A percentile compares a stretch with the other conserved stretches of the same genome.
phyloP scores from a whole-genome alignment of 1,140 invertebrate genomes.

The Rhyacophila brunnea region DNA sequence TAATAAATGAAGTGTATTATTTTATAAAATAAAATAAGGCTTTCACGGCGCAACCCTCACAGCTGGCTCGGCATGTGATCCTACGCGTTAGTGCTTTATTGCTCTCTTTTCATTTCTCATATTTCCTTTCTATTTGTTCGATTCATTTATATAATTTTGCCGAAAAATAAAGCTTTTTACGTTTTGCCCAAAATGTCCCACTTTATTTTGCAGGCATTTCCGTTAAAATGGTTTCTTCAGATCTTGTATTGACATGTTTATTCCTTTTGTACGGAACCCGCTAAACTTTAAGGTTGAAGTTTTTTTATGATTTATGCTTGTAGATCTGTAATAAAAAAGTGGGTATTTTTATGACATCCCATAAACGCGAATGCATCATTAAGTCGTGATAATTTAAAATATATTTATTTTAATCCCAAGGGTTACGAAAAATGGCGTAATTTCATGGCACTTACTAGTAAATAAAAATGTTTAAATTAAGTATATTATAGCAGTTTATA shows the following conservation, averaged over 20 bases:
- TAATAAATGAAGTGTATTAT: too few relatives aligned
- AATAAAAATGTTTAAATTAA: too few relatives aligned
- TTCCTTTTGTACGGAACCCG: neutral
- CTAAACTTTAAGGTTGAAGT: conserved; percentile 1
- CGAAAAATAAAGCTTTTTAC: conserved; percentile 2
- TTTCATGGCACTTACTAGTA: too few relatives aligned
- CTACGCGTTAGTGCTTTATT: neutral
- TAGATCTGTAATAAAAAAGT: neutral
- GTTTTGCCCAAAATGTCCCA: conserved; percentile 1
- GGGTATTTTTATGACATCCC: neutral
- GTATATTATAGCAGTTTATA: too few relatives aligned
- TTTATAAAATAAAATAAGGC: too few relatives aligned
- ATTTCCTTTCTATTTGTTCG: conserved; percentile 9
- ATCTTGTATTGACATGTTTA: conserved; percentile 7
- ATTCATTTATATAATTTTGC: conserved; percentile 13
- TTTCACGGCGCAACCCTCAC: too few relatives aligned
- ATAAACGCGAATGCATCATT: neutral
- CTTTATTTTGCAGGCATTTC: conserved; percentile 2
- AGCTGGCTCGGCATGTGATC: too few relatives aligned
- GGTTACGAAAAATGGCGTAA: too few relatives aligned
- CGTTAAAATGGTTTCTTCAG: neutral
- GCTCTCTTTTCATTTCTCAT: conserved; percentile 2
- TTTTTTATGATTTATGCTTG: neutral
- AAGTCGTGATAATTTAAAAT: neutral
- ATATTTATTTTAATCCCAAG: neutral